phyloP scores from a whole-genome alignment of 2,888 invertebrate genomes.

The Heliconius aoede region DNA sequence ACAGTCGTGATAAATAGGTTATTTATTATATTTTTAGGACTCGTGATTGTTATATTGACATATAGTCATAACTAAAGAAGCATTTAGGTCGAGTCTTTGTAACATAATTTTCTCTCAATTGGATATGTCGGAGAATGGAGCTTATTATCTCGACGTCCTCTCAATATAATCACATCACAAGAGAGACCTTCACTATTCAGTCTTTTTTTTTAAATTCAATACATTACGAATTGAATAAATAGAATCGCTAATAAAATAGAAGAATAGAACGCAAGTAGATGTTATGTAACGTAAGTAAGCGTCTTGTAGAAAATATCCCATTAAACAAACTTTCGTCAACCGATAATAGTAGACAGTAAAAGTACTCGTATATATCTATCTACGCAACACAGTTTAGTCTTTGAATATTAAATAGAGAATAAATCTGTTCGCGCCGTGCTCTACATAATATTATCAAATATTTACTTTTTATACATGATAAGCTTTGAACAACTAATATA shows the following conservation, averaged over 20 bases:
- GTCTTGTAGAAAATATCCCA: slow-evolving; percentile 30
- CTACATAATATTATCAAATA: background rate
- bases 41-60: too few relatives aligned
- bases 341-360: slow-evolving; percentile 24
- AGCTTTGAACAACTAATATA: too few relatives aligned
- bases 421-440: background rate
- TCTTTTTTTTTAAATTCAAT: background rate
- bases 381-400: slow-evolving; percentile 25
- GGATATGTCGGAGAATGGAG: too few relatives aligned
- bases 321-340: slow-evolving; percentile 34
- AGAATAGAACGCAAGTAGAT: background rate
- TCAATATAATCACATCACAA: background rate
- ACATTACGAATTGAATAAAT: background rate
- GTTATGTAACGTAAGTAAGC: slow-evolving; percentile 4
- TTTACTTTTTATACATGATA: too few relatives aligned
- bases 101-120: too few relatives aligned
- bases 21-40: too few relatives aligned
- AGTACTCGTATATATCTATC: slow-evolving; percentile 26
- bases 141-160: background rate
- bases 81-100: too few relatives aligned
- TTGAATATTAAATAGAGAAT: slow-evolving; percentile 26
- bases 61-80: too few relatives aligned
- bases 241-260: too few relatives aligned
- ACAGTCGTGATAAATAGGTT: too few relatives aligned
- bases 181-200: background rate